Conservation (phyloP, 2,888 invertebrate genomes). For the Tetragonisca angustula region DNA sequence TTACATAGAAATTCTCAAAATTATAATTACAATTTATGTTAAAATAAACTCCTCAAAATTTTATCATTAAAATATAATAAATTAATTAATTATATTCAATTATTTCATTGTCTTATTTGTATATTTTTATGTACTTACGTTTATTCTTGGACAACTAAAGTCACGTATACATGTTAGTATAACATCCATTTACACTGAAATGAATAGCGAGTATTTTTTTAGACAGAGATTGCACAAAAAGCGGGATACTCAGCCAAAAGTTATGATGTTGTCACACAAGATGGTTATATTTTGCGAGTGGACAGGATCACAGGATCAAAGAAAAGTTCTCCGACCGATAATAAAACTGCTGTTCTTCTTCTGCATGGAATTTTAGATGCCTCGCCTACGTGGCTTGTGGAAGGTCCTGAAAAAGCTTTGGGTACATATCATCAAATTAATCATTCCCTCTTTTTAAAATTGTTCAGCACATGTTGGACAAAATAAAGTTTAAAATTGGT, state of each 20-base stretch:
- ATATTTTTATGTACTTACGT: too few species aligned
- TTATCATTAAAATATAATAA: too few species aligned
- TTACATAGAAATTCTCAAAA: too few species aligned
- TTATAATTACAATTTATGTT: too few species aligned
- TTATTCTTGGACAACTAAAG: too few species aligned
- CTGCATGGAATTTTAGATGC: conserved; percentile 90
- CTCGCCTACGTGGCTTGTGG: conserved; percentile 90
- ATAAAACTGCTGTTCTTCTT: conserved; percentile 86
- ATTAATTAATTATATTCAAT: too few species aligned
- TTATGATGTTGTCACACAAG: conserved; percentile 88
- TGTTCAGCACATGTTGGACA: background rate
- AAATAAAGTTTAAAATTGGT: too few species aligned
- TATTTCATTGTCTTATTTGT: too few species aligned
- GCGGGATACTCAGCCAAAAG: conserved; percentile 87
- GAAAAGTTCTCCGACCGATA: conserved; percentile 78
- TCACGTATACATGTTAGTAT: too few species aligned
- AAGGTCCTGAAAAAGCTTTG: conserved; percentile 88
- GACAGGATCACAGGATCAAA: conserved; percentile 88
- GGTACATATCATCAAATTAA: conserved; percentile 80
- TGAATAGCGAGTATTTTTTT: background rate
- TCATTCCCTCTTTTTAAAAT: too few species aligned
- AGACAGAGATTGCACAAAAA: conserved; percentile 78
- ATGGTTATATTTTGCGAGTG: conserved; percentile 91
- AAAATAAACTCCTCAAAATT: too few species aligned
- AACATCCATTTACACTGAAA: background rate